These are phyloP conservation scores for Pelodiscus sinensis DNA, from an alignment of 2,113 vertebrate genomes.

Conservation along the genomic window DNA sequence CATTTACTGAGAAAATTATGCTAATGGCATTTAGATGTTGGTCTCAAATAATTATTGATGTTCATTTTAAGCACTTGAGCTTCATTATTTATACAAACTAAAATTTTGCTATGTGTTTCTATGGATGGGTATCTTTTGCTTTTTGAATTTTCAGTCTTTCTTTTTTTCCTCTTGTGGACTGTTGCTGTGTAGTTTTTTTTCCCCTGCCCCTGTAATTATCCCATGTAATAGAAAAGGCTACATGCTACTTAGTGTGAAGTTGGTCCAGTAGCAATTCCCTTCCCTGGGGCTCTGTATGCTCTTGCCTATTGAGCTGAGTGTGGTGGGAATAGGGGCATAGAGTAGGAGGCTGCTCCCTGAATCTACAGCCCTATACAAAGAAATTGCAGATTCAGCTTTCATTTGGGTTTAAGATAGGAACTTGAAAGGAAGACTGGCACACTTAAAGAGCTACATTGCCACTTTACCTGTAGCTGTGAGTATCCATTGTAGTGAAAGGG, in stretches of 20 bases:
- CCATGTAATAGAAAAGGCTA: not conserved
- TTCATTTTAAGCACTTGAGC: not conserved
- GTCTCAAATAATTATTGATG: not conserved
- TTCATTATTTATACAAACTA: not conserved
- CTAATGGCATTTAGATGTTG: not conserved
- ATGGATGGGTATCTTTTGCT: not conserved
- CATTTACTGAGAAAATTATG: not conserved
- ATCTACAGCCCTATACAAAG: not conserved
- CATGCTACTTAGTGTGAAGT: not conserved
- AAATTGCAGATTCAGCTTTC: not conserved
- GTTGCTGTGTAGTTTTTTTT: too few relatives aligned
- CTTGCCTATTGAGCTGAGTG: not conserved
- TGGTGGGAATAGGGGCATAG: not conserved
- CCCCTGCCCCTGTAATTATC: not conserved
- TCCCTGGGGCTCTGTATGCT: not conserved
- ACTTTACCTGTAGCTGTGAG: not conserved
- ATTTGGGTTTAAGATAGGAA: not conserved
- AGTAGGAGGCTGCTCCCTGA: not conserved
- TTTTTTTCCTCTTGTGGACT: not conserved
- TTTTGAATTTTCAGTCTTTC: not conserved
- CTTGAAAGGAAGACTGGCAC: not conserved
- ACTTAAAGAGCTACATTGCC: not conserved
- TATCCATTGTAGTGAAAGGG: not conserved
- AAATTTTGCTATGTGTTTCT: not conserved
- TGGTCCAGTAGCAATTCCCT: not conserved